These are phyloP conservation scores for Hoplodrina ambigua DNA, from an alignment of 2,888 invertebrate species.

Conservation along the genomic window DNA sequence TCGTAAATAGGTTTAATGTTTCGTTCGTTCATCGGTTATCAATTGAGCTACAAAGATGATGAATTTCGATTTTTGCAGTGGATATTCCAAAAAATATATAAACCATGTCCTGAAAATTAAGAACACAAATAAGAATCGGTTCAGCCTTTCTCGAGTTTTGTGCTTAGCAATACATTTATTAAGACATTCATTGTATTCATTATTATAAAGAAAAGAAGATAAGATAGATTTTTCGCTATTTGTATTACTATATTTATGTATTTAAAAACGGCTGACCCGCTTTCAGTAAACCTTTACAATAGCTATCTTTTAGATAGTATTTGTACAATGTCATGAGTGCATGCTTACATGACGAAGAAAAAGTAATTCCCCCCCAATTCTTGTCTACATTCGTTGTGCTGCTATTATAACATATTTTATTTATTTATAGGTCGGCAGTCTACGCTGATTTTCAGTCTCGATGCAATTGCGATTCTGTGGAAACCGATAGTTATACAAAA, in stretches of 20 bases:
- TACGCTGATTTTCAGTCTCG: neutral
- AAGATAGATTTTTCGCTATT: too few species aligned
- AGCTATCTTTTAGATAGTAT: conserved; percentile 1
- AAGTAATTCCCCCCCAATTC: conserved; percentile 4
- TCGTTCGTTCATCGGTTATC: neutral
- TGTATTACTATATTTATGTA: too few species aligned
- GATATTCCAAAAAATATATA: too few species aligned
- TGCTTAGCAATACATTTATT: too few species aligned
- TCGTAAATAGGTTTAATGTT: neutral
- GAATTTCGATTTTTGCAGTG: too few species aligned
- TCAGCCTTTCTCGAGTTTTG: too few species aligned
- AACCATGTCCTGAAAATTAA: too few species aligned
- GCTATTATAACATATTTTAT: neutral
- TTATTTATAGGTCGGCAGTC: conserved; percentile 1
- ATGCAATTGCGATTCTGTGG: conserved; percentile 1
- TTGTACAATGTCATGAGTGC: neutral
- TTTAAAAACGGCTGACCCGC: neutral
- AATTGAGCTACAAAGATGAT: too few species aligned
- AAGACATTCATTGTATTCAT: too few species aligned
- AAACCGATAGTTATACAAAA: neutral
- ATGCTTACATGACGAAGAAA: neutral
- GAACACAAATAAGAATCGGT: too few species aligned
- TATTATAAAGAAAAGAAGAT: too few species aligned
- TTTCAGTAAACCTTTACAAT: neutral
- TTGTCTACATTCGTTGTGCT: neutral